phyloP scores from a whole-genome alignment of 2,113 vertebrate species.

The Agapornis roseicollis region DNA sequence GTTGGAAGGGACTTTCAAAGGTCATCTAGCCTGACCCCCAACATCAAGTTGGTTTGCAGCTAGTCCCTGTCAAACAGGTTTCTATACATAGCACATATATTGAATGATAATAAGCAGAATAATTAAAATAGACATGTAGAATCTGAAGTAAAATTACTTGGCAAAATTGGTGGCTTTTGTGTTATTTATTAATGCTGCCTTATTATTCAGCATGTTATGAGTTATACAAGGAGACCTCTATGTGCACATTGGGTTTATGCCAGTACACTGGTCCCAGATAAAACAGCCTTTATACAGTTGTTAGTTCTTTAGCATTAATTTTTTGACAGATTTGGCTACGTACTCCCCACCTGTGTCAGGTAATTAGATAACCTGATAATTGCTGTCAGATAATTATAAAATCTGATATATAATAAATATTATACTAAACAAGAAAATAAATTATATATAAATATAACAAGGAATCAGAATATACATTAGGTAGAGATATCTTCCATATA shows the following conservation, averaged over 20 bases:
- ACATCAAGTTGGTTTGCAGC: neutral
- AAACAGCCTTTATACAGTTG: neutral
- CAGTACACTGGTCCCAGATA: neutral
- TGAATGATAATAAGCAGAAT: neutral
- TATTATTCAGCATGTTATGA: neutral
- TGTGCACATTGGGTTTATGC: neutral
- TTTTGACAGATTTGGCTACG: neutral
- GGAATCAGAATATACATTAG: neutral
- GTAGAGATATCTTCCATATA: neutral
- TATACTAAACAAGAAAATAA: neutral
- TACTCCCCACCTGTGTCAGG: neutral
- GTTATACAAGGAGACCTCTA: neutral
- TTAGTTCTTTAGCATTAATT: neutral
- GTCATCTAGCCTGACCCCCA: neutral
- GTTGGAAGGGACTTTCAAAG: neutral
- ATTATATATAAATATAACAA: neutral
- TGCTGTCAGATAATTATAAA: neutral
- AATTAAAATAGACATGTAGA: neutral
- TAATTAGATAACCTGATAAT: neutral
- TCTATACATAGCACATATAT: fast-evolving
- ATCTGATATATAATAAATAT: neutral
- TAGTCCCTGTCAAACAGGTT: neutral
- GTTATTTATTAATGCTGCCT: neutral
- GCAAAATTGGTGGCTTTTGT: neutral
- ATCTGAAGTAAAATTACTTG: neutral